phyloP scores from a whole-genome alignment of 2,888 invertebrate species.

The Scotopteryx bipunctaria region DNA sequence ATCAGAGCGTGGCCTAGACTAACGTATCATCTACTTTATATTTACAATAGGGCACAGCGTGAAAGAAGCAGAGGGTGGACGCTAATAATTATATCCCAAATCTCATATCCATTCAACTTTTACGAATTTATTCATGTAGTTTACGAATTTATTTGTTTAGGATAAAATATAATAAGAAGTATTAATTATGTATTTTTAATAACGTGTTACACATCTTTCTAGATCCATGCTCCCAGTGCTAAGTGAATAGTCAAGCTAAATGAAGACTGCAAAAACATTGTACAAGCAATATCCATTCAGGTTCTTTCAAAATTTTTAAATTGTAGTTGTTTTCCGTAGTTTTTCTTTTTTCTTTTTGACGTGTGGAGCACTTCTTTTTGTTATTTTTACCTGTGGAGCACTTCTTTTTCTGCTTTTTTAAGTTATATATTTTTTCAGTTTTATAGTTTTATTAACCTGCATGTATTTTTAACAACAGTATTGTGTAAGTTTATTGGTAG shows the following conservation, averaged over 20 bases:
- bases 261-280: constrained; percentile 76
- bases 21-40: too few relatives aligned
- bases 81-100: too few relatives aligned
- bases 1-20: too few relatives aligned
- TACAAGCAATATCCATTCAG: constrained; percentile 59
- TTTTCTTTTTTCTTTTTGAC: constrained; percentile 36
- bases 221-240: constrained; percentile 92
- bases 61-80: too few relatives aligned
- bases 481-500: too few relatives aligned
- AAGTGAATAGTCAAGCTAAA: constrained; percentile 87
- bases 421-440: too few relatives aligned
- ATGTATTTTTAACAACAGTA: too few relatives aligned
- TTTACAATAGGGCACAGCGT: too few relatives aligned
- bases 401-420: constrained; percentile 5
- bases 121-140: too few relatives aligned
- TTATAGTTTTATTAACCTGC: constrained; percentile 50
- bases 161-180: not conserved
- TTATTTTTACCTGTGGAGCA: too few relatives aligned
- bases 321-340: constrained; percentile 68
- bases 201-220: constrained; percentile 56
- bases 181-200: constrained; percentile 5
- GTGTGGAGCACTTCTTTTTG: constrained; percentile 33
- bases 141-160: too few relatives aligned
- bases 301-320: constrained; percentile 66
- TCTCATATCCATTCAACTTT: too few relatives aligned